phyloP scores from a whole-genome alignment of 2,888 invertebrate genomes.

The Aproaerema taeniolella region DNA sequence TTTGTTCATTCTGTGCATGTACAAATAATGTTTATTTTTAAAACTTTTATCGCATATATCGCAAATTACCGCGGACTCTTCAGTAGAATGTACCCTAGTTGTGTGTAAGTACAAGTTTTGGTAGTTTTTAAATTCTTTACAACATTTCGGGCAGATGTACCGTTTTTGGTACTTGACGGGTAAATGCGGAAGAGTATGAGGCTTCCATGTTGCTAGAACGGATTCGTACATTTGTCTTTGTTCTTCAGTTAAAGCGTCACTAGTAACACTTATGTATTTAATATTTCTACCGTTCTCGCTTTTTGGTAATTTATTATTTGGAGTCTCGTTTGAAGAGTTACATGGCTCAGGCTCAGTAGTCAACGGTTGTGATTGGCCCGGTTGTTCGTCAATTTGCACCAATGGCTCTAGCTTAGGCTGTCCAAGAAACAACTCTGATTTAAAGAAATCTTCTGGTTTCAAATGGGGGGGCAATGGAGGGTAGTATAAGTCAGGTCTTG shows the following conservation, averaged over 20 bases:
- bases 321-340: neutral
- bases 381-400: constrained; percentile 1
- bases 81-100: constrained; percentile 60
- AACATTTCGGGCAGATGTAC: constrained; percentile 61
- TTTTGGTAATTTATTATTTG: neutral
- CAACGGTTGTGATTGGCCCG: neutral
- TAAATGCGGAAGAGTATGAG: constrained; percentile 33
- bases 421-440: constrained; percentile 4
- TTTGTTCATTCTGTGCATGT: constrained; percentile 71
- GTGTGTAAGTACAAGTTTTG: constrained; percentile 64
- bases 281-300: constrained; percentile 26
- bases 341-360: neutral
- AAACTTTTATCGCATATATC: constrained; percentile 63
- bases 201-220: constrained; percentile 61
- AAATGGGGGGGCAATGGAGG: neutral
- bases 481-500: constrained; percentile 1
- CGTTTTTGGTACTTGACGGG: constrained; percentile 29
- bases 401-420: constrained; percentile 4
- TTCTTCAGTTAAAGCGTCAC: constrained; percentile 50
- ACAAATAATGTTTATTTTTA: constrained; percentile 67
- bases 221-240: constrained; percentile 68
- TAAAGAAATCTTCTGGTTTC: neutral
- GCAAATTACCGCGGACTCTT: constrained; percentile 60
- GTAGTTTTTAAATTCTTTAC: constrained; percentile 66
- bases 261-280: constrained; percentile 58